phyloP scores from a whole-genome alignment of 2,113 vertebrate genomes.

The Acrocephalus arundinaceus region DNA sequence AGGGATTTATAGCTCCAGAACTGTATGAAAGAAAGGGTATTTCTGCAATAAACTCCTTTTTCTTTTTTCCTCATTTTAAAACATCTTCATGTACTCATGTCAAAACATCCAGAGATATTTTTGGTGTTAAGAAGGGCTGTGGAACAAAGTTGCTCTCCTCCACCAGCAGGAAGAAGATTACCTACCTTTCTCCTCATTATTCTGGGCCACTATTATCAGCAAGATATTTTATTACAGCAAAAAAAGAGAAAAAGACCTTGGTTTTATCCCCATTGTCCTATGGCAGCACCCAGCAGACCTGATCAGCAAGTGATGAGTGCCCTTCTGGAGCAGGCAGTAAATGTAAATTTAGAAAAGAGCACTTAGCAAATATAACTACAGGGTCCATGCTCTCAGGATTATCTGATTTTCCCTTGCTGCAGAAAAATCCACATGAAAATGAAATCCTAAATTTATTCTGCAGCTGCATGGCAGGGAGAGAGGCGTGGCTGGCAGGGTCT shows the following conservation, averaged over 20 bases:
- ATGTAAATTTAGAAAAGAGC: conserved; percentile 3
- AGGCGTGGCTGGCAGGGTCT: rapidly evolving
- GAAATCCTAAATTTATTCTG: not conserved
- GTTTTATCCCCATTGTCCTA: not conserved
- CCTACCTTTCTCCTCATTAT: not conserved
- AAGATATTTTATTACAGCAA: not conserved
- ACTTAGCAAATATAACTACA: conserved; percentile 27
- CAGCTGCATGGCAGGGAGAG: not conserved
- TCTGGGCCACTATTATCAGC: not conserved
- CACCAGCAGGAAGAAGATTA: not conserved
- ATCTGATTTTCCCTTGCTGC: not conserved
- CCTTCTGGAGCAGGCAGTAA: not conserved
- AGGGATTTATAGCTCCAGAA: not conserved
- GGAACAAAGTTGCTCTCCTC: not conserved
- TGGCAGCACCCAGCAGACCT: not conserved
- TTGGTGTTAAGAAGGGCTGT: not conserved
- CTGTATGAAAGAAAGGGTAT: not conserved
- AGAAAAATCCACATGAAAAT: not conserved
- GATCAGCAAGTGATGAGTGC: not conserved
- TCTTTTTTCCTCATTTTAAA: not conserved
- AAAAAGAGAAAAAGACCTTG: not conserved
- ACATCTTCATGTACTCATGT: not conserved
- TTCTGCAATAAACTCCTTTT: not conserved
- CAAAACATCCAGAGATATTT: not conserved
- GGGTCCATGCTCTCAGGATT: not conserved